Evolutionary conservation across 2,888 invertebrate genomes (phyloP).

Genomic region (Pseudococcus viburni): DNA sequence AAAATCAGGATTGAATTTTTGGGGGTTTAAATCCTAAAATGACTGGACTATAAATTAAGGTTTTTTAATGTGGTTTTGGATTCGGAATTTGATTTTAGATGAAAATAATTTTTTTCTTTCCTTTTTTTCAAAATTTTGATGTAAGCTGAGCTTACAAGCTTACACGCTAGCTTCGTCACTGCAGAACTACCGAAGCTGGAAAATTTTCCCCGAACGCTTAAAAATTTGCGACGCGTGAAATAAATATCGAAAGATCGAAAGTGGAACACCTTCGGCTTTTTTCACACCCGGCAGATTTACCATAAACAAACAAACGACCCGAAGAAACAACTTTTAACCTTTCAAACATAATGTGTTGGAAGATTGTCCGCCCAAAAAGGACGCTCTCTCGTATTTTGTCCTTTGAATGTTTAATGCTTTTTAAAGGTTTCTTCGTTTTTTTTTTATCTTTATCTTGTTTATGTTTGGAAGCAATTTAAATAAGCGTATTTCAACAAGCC

Average conservation of each 20-base stretch:
- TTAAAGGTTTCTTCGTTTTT: constrained; percentile 56
- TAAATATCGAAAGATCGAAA: constrained; percentile 49
- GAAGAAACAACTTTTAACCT: constrained; percentile 65
- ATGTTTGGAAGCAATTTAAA: constrained; percentile 55
- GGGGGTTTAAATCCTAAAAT: too few relatives aligned
- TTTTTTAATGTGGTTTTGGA: too few relatives aligned
- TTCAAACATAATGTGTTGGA: constrained; percentile 63
- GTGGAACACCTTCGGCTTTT: constrained; percentile 54
- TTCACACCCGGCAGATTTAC: constrained; percentile 63
- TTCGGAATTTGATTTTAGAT: too few relatives aligned
- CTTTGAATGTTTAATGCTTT: constrained; percentile 62
- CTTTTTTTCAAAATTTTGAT: too few relatives aligned
- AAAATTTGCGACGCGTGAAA: constrained; percentile 56
- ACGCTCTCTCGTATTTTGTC: constrained; percentile 59
- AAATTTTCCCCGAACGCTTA: neutral
- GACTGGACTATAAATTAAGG: too few relatives aligned
- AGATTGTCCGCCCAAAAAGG: constrained; percentile 62
- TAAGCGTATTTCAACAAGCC: constrained; percentile 51
- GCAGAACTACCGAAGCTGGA: too few relatives aligned
- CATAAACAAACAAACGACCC: constrained; percentile 65
- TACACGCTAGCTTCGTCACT: too few relatives aligned
- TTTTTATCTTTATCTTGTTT: constrained; percentile 52
- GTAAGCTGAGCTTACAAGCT: too few relatives aligned
- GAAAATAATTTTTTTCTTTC: too few relatives aligned
- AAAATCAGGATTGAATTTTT: too few relatives aligned